A percentile compares a stretch with the other conserved stretches of the same genome.
Conservation (phyloP, 2,797 vertebrate genomes). For the Helicolenus hilgendorfi region DNA sequence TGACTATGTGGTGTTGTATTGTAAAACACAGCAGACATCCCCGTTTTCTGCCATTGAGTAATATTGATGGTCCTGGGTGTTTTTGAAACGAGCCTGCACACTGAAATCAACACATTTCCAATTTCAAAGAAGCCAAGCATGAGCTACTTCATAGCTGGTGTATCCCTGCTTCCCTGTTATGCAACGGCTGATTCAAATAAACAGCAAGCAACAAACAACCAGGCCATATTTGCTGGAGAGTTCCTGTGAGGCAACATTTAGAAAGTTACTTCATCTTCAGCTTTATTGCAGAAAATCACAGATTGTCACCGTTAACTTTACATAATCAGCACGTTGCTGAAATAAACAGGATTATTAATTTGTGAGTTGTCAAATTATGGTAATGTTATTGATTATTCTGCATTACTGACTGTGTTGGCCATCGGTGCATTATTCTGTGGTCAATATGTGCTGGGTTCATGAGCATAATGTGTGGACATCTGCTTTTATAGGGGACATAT, state of each 20-base stretch:
- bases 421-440: background rate
- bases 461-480: background rate
- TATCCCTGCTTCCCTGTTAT: background rate
- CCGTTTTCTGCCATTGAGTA: background rate
- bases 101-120: background rate
- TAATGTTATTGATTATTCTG: background rate
- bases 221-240: background rate
- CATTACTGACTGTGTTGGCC: background rate
- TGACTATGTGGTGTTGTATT: too few relatives aligned
- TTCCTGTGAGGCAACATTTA: background rate
- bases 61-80: background rate
- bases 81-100: background rate
- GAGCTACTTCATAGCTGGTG: conserved; percentile 2
- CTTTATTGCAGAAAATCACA: background rate
- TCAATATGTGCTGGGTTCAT: background rate
- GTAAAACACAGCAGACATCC: background rate
- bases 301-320: background rate
- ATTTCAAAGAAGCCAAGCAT: background rate
- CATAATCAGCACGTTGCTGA: background rate
- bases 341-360: background rate
- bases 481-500: background rate
- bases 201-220: background rate
- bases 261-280: background rate
- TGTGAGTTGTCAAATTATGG: background rate
- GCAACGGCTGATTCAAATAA: background rate